Base-by-base conservation (phyloP, 2,888 invertebrate species). In the Lobophora halterata region DNA sequence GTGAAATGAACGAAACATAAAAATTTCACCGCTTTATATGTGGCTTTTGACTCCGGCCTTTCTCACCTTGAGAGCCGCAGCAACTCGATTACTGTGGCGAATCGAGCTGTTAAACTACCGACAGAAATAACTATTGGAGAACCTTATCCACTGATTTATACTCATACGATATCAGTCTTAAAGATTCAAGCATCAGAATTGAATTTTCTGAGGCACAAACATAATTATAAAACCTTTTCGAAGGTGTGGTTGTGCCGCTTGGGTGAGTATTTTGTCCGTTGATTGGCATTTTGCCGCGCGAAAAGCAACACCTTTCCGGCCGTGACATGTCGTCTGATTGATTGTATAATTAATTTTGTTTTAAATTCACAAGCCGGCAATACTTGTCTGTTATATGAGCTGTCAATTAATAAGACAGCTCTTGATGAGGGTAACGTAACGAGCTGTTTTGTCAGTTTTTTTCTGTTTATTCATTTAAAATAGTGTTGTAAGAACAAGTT, bases 291-390 rank as follows among this genome's bases (percentile, higher is more conserved):
- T 76, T 65, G 73, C 77, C 72, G 81, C 73, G 83, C 82, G 78
- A 83, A 82, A 81, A 79, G 79, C 75, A 79, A 81, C 85, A 85
- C 82, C 81, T 81, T 71, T 65, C 65, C 71, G 80, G 71, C 79
- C 80, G 55, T 79, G 83, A 79, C 81, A 76, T 71, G 75, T 75
- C 75, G 60, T 68, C 69, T 76, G 81, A 82, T 82, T 83, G 82
- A 85, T 83, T 83, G 82, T 79, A 82, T 83, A 82, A 83, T 85
- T 85, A 85, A 85, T 85, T 85, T 77, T 71, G 70, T 79, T 80
- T 79, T 72, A 75, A 78, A 78, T 78, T 79, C 70, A 76, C 77
- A 75, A 69, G 64, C 69, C 68, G 57, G 71, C 71, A 71, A 65
- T 68, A 63, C 66, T 64, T 71, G 75, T 73, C 74, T 67, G 71